Base-by-base conservation (phyloP, 2,797 vertebrate genomes). In the Neosilurus mollespiculum region DNA sequence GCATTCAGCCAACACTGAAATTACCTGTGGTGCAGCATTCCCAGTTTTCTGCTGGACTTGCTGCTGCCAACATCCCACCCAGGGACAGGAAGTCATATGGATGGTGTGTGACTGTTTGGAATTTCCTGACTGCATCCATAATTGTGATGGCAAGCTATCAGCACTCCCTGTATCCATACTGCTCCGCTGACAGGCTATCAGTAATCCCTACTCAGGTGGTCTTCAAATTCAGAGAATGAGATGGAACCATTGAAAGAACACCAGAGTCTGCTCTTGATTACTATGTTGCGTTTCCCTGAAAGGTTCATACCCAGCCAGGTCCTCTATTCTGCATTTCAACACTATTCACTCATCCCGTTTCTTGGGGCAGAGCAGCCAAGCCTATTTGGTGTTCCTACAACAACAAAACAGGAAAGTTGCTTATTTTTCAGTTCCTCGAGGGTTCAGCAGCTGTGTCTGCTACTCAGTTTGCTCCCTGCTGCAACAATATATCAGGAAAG, bases 361-460 rank as follows among this genome's bases (percentile, higher is more conserved):
- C 75, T 61, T n/a, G 2, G 26, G 54, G 72, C 20, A 61, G 30
- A 43, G 30, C 56, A 77, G 56, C 8, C 54, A 76, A 76, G 53
- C 12, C 22, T 78, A 1, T 24, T 49, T 78, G 62, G 43, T 58
- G 53, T 78, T 77, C 58, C 58, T 43, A 6, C 20, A 9, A 61
- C 8, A 43, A 43, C 34, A 76, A 58, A 54, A 59, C 30, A 9
- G 20, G 5, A 59, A 59, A 76, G 6, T 10, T 76, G 56, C 56
- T 77, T 61, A 43, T 22, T 77, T 77, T 78, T 78, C 53, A 51
- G 20, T 77, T 49, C 75, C 8, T 76, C 34, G 18, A n/a, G 18
- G 30, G 56, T 43, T 24, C 7, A 24, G 58, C 58, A 43, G 20
- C 34, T 77, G 56, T 61, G 73, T 59, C 20, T 77, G 34, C 20